A percentile compares a stretch with the other conserved stretches of the same genome.
phyloP scores from a whole-genome alignment of 1,140 invertebrate genomes.

The Rhynchophorus ferrugineus region DNA sequence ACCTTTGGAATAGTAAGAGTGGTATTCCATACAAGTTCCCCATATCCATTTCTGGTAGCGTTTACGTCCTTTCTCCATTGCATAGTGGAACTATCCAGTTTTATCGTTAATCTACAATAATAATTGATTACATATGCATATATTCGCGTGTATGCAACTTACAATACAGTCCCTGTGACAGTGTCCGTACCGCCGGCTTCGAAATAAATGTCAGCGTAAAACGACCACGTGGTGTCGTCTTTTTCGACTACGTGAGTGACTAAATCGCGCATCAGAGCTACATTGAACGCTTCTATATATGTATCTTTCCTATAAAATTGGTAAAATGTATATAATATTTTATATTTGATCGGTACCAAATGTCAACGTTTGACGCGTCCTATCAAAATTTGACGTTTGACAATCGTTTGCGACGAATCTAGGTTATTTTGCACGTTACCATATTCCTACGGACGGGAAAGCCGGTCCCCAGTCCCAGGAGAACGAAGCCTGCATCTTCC shows the following conservation, averaged over 20 bases:
- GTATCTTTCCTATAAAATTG: conserved; percentile 51
- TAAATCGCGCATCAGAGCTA: conserved; percentile 43
- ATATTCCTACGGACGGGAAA: too few species aligned
- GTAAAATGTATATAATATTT: conserved; percentile 6
- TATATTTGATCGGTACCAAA: neutral
- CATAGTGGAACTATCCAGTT: too few species aligned
- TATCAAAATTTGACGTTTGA: too few species aligned
- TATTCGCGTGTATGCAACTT: too few species aligned
- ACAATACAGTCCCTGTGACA: too few species aligned
- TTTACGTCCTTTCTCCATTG: too few species aligned
- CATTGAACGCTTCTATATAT: conserved; percentile 45
- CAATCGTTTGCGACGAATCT: neutral
- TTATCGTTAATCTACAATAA: too few species aligned
- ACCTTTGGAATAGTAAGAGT: too few species aligned
- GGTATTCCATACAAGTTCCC: too few species aligned
- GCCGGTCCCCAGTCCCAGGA: conserved; percentile 98
- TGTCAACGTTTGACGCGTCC: too few species aligned
- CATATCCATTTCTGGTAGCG: too few species aligned
- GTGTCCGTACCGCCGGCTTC: conserved; percentile 8
- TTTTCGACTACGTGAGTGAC: conserved; percentile 37
- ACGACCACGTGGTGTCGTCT: conserved; percentile 38
- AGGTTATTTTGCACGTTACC: neutral
- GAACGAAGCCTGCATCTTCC: conserved; percentile 95
- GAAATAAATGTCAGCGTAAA: conserved; percentile 37
- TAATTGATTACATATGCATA: too few species aligned